phyloP scores from a whole-genome alignment of 2,888 invertebrate genomes.

The Lithophane socia region DNA sequence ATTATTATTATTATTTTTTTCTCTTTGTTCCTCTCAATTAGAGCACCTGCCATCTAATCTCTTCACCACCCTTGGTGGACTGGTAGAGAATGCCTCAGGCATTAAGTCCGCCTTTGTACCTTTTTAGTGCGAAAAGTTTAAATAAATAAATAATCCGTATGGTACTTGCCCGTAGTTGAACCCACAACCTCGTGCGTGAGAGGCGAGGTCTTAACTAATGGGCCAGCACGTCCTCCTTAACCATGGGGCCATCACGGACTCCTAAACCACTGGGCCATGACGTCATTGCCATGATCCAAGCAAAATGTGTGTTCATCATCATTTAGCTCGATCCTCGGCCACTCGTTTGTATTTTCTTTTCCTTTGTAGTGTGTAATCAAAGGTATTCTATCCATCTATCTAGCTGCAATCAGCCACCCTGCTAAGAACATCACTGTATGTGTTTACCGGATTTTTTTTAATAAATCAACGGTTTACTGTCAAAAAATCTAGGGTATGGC shows the following conservation, averaged over 20 bases:
- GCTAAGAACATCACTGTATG: neutral
- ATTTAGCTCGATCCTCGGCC: neutral
- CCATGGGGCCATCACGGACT: neutral
- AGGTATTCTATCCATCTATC: too few relatives aligned
- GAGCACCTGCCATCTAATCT: too few relatives aligned
- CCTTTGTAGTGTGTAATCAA: neutral
- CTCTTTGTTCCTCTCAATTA: too few relatives aligned
- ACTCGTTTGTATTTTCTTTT: neutral
- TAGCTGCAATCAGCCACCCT: neutral
- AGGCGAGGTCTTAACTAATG: neutral
- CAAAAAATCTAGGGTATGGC: conserved; percentile 7
- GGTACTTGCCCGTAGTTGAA: neutral
- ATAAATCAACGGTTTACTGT: neutral
- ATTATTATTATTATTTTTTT: too few relatives aligned
- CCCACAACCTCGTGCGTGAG: neutral
- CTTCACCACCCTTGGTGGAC: too few relatives aligned
- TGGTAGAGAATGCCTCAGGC: too few relatives aligned
- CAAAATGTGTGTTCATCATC: neutral
- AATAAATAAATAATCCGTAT: too few relatives aligned
- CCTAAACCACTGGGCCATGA: neutral
- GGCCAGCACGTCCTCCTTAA: too few relatives aligned
- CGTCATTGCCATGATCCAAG: neutral
- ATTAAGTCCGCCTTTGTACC: too few relatives aligned
- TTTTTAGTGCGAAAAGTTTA: too few relatives aligned
- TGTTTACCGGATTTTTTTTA: neutral